Evolutionary conservation across 1,140 invertebrate species (phyloP).

Genomic region (Argopecten irradians): DNA sequence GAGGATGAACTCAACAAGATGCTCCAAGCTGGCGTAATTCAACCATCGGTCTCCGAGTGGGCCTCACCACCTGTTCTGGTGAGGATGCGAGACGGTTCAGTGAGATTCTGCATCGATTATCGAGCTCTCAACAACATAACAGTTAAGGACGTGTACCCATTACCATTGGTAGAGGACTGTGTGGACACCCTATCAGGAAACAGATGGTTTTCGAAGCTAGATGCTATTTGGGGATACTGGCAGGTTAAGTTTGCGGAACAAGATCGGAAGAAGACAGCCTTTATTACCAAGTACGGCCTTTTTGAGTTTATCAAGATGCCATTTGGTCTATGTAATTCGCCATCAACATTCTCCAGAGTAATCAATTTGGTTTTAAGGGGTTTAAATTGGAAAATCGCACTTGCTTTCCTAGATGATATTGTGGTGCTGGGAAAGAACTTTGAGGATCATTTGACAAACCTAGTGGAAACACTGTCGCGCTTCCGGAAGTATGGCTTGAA

Average conservation of each 20-base stretch:
- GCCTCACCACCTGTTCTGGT: constrained; percentile 8
- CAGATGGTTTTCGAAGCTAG: constrained; percentile 18
- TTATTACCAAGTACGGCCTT: constrained; percentile 26
- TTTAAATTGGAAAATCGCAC: not conserved
- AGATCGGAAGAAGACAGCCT: constrained; percentile 28
- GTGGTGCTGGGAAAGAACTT: not conserved
- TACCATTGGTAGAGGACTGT: constrained; percentile 18
- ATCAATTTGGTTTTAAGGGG: not conserved
- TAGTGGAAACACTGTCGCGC: not conserved
- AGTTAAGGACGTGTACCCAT: constrained; percentile 12
- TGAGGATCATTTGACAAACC: not conserved
- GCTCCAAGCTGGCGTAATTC: constrained; percentile 25
- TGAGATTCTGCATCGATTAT: constrained; percentile 29
- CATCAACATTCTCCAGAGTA: constrained; percentile 3
- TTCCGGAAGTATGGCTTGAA: not conserved
- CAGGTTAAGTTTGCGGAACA: not conserved
- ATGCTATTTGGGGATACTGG: constrained; percentile 24
- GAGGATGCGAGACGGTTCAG: not conserved
- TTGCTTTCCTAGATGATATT: not conserved
- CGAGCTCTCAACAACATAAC: constrained; percentile 25
- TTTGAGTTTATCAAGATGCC: not conserved
- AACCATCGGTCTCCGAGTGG: constrained; percentile 26
- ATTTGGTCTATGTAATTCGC: constrained; percentile 10
- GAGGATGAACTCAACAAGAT: constrained; percentile 4
- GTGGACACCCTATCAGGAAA: constrained; percentile 28